Percentiles rank a stretch among this genome's conserved stretches.
phyloP scores from a whole-genome alignment of 1,140 invertebrate species.

The Dendrolimus punctatus region DNA sequence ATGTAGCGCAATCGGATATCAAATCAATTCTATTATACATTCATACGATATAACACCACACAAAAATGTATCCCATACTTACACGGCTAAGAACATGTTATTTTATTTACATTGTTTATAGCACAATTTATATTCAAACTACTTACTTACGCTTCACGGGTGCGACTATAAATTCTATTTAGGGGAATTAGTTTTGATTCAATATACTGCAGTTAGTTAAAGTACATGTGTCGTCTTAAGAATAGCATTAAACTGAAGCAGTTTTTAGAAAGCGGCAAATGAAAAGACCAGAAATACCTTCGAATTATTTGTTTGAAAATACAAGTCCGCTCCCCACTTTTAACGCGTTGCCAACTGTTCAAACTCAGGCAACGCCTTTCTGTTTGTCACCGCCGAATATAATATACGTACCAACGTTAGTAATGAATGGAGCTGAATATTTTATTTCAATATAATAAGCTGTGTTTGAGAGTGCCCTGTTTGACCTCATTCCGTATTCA shows the following conservation, averaged over 20 bases:
- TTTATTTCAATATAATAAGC: conserved; percentile 54
- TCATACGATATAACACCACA: conserved; percentile 23
- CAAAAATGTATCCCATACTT: conserved; percentile 2
- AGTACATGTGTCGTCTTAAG: too few species aligned
- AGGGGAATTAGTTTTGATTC: too few species aligned
- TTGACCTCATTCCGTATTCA: conserved; percentile 68
- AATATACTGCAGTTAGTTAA: too few species aligned
- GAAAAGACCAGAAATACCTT: conserved; percentile 17
- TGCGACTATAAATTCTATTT: too few species aligned
- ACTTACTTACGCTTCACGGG: background rate
- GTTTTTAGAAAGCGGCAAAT: conserved; percentile 12
- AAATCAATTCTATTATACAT: conserved; percentile 64
- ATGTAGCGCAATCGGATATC: conserved; percentile 55
- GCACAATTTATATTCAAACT: conserved; percentile 7
- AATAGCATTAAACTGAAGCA: too few species aligned
- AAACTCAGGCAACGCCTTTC: conserved; percentile 55
- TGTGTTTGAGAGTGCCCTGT: conserved; percentile 59
- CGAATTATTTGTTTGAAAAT: conserved; percentile 27
- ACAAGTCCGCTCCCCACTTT: conserved; percentile 17
- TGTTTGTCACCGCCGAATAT: conserved; percentile 41
- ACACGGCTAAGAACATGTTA: background rate
- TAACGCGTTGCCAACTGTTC: conserved; percentile 42
- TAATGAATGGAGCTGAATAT: conserved; percentile 65
- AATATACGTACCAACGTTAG: conserved; percentile 39
- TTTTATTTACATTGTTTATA: conserved; percentile 10